Evolutionary conservation across 2,113 vertebrate genomes (phyloP), one percentile per base, ranked within the genome.

Genomic region (Eidolon helvum): DNA sequence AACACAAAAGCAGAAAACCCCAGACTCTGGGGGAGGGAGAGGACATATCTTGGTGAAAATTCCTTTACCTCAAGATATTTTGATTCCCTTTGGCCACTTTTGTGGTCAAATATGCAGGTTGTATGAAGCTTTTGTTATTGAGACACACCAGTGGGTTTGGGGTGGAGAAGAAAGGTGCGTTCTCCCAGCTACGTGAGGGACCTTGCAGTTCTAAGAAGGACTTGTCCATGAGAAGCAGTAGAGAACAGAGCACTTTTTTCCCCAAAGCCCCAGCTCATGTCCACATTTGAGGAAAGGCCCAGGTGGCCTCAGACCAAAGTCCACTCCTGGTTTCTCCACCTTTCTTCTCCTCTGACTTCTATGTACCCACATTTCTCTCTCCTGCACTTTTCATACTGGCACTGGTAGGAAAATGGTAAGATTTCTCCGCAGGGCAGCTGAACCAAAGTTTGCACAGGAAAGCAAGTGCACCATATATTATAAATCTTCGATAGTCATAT

Each of bases 371-470:
- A 5, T 22, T 59, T 55, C 66, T 35, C 45, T 61, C 40, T 53
- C 40, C 91, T 53, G 63, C 45, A 30, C 50, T 24, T 45, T 59
- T 74, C 9, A 22, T 43, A 94, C 66, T 26, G 85, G 85, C 94
- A 16, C 33, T 92, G 38, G 33, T 6, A 45, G 30, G 16, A 1
- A 96, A 84, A 83, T 61, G 93, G 84, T 59, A 94, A 96, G 85
- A 50, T 43, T 95, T 57, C 48, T 95, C 89, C 77, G n/a, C 40
- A 53, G 48, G 79, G 90, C 40, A 80, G 43, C 87, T 65, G 97
- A 98, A 98, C 97, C 98, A 98, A 98, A 98, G 96, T 97, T 91
- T 98, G 96, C 97, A 96, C 96, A 97, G 87, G 91, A 97, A 98
- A 98, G 97, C 40, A 65, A 97, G 90, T 92, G 97, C 97, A 94